Evolutionary conservation across 1,140 invertebrate genomes (phyloP), one percentile per base, ranked within the genome.

Genomic region (Panulirus ornatus): DNA sequence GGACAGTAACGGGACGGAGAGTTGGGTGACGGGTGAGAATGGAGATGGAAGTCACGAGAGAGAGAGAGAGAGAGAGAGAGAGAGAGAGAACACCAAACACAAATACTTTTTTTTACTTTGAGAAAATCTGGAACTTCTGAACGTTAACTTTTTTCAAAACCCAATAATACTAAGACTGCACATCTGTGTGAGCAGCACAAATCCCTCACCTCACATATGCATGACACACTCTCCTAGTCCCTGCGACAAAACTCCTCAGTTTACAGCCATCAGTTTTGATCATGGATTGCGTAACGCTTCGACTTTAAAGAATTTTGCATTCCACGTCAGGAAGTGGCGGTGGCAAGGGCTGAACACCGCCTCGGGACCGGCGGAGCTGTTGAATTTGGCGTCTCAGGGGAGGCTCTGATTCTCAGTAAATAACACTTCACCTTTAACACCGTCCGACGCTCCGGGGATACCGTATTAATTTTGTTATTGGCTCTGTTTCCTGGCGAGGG

Each of bases 391-490:
- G 87, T 83, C 87, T 89, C 87, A 5, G 5, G 87, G 87, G 87
- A 89, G 38, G 63, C 34, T 54, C 36, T 70, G 71, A 75, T 89
- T 75, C 78, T 38, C 66, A 40, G 87, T 89, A 89, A 89, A 89
- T 89, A 89, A 89, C 87, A 89, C 47, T 22, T 73, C 79, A 82
- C 87, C 87, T 89, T 89, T 89, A 89, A 89, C 87, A 71, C 70
- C 58, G 30, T 22, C 79, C 19, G 38, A n/a, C 58, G 40, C 83
- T 47, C 51, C 27, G 36, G 81, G 51, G 54, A 58, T 58, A 76
- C 71, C 44, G 70, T 86, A 86, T 86, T 86, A 76, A 76, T 86
- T 75, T 58, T 76, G 47, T 75, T 86, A 86, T 54, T 86, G 36
- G 40, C 70, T 58, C 22, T 38, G 81, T 63, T 44, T 40, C 81